Evolutionary conservation across 2,113 vertebrate species (phyloP), one percentile per base, ranked within the genome.

Genomic region (Amazona guildingii): DNA sequence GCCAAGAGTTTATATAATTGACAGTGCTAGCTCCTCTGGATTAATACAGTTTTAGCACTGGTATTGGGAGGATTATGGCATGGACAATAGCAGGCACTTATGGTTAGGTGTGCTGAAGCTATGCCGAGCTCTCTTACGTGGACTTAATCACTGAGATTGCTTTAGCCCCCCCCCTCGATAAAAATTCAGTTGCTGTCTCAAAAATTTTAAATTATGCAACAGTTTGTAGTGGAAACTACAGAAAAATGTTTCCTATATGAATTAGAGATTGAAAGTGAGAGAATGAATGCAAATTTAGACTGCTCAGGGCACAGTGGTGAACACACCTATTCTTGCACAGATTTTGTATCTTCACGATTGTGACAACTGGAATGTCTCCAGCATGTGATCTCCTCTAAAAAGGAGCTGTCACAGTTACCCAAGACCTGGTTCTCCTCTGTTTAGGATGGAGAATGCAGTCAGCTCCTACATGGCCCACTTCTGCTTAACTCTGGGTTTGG

Each of bases 1-100:
- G 76, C 61, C 46, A 95, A 59, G 94, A 77, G 39, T 88, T 83
- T 52, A 59, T 49, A 49, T 88, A 94, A 83, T 77, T 49, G 92
- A 73, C 70, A 83, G 41, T 29, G 41, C 79, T 49, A 78, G 64
- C 72, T 83, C 62, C 63, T 57, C 79, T 77, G 79, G 59, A 83
- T 88, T 88, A 85, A 44, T 28, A 49, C 10, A 80, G 6, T 86
- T 85, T 76, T 73, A 88, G 72, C 41, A 12, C 70, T 80, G 73
- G 31, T 76, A 48, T 62, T 0, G 0, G 70, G 51, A 78, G 81
- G 77, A 92, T 91, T 72, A 59, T 48, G 62, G 62, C 11, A 4
- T 48, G 82, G 66, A 91, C 72, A 76, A 74, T 43, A 85, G 64
- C 67, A 57, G 59, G 70, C 24, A 24, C 16, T 61, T 46, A 31